Percentiles rank a stretch among this genome's conserved stretches.
phyloP scores from a whole-genome alignment of 2,797 vertebrate species.

The Euphonia xanthogaster region DNA sequence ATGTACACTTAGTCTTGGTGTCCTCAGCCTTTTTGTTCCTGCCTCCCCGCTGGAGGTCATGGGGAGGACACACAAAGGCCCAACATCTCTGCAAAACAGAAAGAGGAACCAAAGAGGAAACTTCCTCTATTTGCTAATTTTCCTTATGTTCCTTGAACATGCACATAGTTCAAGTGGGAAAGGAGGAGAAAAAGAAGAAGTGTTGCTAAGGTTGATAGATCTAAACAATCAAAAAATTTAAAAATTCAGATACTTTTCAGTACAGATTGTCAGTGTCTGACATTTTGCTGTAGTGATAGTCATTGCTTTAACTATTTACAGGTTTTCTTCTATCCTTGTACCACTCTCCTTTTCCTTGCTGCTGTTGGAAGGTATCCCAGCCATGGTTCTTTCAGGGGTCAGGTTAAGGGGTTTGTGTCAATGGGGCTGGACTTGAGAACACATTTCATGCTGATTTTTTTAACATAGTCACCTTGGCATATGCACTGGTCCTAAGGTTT shows the following conservation, averaged over 20 bases:
- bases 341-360: not conserved
- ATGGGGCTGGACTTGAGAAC: not conserved
- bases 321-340: not conserved
- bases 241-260: not conserved
- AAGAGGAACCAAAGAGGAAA: not conserved
- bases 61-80: not conserved
- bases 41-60: not conserved
- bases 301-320: not conserved
- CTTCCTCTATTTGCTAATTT: not conserved
- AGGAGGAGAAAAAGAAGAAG: not conserved
- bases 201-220: not conserved
- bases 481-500: not conserved
- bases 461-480: accelerated
- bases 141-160: not conserved
- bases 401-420: not conserved
- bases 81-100: not conserved
- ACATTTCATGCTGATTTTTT: not conserved
- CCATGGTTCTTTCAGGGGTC: not conserved
- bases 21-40: not conserved
- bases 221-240: not conserved
- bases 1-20: not conserved
- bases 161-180: not conserved
- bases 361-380: not conserved
- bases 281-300: not conserved
- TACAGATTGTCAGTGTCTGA: not conserved